Percentiles rank a stretch among this genome's conserved stretches.
phyloP scores from a whole-genome alignment of 2,113 vertebrate species.

The Columba janthina region DNA sequence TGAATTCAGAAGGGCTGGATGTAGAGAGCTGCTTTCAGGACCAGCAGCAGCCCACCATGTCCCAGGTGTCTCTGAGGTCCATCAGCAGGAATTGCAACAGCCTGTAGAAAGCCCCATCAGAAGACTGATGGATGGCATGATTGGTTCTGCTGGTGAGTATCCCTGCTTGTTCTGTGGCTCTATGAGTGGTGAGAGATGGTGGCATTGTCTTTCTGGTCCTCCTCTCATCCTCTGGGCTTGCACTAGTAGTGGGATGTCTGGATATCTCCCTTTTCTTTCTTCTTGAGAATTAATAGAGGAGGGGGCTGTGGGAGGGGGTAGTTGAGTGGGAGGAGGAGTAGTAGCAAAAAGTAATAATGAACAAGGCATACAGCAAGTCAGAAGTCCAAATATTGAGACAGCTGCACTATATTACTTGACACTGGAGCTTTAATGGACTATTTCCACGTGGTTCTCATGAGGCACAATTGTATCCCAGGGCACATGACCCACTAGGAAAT shows the following conservation, averaged over 20 bases:
- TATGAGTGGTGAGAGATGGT: not conserved
- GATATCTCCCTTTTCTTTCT: not conserved
- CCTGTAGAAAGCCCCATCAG: not conserved
- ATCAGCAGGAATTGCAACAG: not conserved
- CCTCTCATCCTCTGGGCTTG: not conserved
- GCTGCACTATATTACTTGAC: not conserved
- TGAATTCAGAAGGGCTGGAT: not conserved
- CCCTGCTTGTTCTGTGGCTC: not conserved
- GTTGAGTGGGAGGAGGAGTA: not conserved
- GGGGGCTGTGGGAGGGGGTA: no score
- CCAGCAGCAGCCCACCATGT: not conserved
- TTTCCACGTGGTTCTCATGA: not conserved
- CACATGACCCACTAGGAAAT: not conserved
- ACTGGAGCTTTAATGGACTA: not conserved
- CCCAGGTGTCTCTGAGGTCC: not conserved
- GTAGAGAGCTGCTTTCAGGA: not conserved
- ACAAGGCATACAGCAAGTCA: not conserved
- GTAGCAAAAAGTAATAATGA: not conserved
- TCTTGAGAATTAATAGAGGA: not conserved
- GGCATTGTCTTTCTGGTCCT: not conserved
- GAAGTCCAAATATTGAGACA: not conserved
- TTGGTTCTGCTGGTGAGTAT: not conserved
- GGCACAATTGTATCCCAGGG: not conserved
- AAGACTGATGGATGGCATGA: not conserved
- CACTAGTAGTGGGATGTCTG: not conserved